Evolutionary conservation across 2,888 invertebrate genomes (phyloP).

Genomic region (Seira sanloemensis): DNA sequence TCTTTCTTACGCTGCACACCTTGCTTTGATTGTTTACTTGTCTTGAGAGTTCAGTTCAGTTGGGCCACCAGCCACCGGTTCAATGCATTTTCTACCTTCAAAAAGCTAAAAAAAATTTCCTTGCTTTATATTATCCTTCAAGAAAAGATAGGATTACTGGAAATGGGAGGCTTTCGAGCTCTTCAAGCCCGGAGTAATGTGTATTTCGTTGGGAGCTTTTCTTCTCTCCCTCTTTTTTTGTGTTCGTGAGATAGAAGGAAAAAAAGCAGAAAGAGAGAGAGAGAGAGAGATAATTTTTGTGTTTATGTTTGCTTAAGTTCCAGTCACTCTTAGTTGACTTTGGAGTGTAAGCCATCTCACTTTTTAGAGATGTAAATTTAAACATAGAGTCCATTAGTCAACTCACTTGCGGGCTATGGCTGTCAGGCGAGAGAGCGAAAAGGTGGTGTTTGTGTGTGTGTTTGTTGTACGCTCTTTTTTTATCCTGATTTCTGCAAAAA

Average conservation of each 20-base stretch:
- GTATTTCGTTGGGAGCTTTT: background rate
- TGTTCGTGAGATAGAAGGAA: background rate
- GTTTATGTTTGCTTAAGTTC: constrained; percentile 10
- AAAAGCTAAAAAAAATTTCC: too few species aligned
- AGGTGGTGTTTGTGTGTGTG: background rate
- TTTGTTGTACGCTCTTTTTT: constrained; percentile 3
- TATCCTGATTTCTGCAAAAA: background rate
- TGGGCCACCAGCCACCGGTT: background rate
- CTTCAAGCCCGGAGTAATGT: too few species aligned
- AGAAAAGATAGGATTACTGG: constrained; percentile 10
- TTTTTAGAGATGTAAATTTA: constrained; percentile 9
- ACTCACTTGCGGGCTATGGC: background rate
- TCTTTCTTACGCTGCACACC: constrained; percentile 28
- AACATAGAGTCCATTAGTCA: constrained; percentile 16
- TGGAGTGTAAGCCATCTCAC: background rate
- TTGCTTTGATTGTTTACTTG: constrained; percentile 13
- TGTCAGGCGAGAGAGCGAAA: background rate
- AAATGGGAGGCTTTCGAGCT: background rate
- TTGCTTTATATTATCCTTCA: constrained; percentile 10
- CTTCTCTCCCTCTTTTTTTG: background rate
- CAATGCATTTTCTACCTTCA: constrained; percentile 3
- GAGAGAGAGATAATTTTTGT: too few species aligned
- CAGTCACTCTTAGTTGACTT: constrained; percentile 4
- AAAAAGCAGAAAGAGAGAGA: background rate
- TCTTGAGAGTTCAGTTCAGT: too few species aligned